A percentile compares a stretch with the other conserved stretches of the same genome.
Conservation (phyloP, 2,888 invertebrate genomes). For the Lymantria monacha region DNA sequence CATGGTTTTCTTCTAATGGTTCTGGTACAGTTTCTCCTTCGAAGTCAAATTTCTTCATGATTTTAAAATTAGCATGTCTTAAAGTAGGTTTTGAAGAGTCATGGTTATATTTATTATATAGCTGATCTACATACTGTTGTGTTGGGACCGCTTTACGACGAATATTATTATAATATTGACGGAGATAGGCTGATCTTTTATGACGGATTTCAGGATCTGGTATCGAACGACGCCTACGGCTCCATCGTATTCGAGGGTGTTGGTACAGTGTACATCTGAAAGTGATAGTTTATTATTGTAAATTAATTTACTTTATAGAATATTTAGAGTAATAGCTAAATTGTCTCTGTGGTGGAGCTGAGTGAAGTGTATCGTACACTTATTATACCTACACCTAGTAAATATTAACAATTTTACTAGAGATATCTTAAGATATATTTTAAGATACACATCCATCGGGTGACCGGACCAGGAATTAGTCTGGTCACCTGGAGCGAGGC, state of each 20-base stretch:
- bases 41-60: constrained; percentile 72
- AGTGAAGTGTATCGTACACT: no score
- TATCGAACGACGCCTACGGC: constrained; percentile 84
- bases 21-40: constrained; percentile 54
- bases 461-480: no score
- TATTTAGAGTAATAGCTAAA: background rate
- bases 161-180: constrained; percentile 68
- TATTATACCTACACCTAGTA: no score
- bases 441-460: no score
- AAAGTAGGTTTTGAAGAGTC: constrained; percentile 66
- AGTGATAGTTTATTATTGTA: background rate
- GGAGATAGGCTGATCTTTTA: constrained; percentile 63
- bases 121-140: constrained; percentile 55
- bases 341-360: background rate
- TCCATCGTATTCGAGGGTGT: constrained; percentile 93
- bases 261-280: constrained; percentile 90
- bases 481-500: no score
- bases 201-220: constrained; percentile 65
- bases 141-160: constrained; percentile 50
- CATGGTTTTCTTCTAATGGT: constrained; percentile 43
- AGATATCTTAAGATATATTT: no score
- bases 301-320: background rate
- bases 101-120: constrained; percentile 75
- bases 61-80: constrained; percentile 72
- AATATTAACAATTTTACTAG: no score